phyloP scores from a whole-genome alignment of 2,888 invertebrate species.

The Drosophila paucipuncta region DNA sequence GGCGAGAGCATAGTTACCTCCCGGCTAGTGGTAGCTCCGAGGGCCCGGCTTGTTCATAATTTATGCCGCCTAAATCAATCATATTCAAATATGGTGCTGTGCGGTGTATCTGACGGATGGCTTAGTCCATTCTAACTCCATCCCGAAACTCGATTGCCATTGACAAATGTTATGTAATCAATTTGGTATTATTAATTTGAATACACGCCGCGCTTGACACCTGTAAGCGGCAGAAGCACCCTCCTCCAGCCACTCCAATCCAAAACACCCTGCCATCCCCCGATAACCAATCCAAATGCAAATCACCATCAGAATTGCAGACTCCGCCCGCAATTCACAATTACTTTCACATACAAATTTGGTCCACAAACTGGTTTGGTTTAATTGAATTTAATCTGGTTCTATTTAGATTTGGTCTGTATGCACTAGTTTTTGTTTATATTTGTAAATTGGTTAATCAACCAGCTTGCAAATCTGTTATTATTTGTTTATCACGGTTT shows the following conservation, averaged over 20 bases:
- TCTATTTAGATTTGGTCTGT: constrained; percentile 5
- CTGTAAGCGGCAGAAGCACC: constrained; percentile 46
- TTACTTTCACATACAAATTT: constrained; percentile 22
- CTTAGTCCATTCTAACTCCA: constrained; percentile 33
- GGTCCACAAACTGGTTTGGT: constrained; percentile 30
- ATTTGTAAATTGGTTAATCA: constrained; percentile 24
- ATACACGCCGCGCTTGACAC: constrained; percentile 62
- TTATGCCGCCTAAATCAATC: constrained; percentile 72
- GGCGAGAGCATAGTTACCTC: neutral
- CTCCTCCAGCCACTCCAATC: neutral
- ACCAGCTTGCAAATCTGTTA: constrained; percentile 18
- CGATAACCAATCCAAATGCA: neutral
- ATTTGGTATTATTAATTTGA: constrained; percentile 80
- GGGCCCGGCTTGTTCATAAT: constrained; percentile 62
- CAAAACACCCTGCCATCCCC: no score
- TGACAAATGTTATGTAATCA: constrained; percentile 79
- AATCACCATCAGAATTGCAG: constrained; percentile 27
- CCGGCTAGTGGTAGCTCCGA: neutral
- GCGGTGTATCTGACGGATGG: constrained; percentile 49
- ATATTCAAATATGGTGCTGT: constrained; percentile 69
- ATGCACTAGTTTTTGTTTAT: neutral
- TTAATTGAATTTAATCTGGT: constrained; percentile 19
- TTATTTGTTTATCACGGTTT: constrained; percentile 10
- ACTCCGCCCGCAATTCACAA: constrained; percentile 39
- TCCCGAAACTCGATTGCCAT: constrained; percentile 57